Evolutionary conservation across 2,113 vertebrate species (phyloP).

Genomic region (Crotalus tigris): DNA sequence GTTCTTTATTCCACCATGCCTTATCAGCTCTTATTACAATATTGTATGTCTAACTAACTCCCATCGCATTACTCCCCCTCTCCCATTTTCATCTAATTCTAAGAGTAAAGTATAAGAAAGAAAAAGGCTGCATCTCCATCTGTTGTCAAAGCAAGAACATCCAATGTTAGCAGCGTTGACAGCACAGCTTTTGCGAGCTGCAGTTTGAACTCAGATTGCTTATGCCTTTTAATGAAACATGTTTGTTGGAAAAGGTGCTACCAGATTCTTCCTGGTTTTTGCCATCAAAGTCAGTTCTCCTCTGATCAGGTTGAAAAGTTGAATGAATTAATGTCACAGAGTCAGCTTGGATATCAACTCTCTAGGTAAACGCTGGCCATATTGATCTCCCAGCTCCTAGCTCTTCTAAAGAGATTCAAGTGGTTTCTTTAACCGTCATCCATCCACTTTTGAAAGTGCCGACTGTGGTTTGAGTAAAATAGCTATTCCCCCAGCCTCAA

Average conservation of each 20-base stretch:
- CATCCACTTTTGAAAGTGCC: background rate
- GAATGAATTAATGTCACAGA: background rate
- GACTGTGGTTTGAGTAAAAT: too few relatives aligned
- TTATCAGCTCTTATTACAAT: too few relatives aligned
- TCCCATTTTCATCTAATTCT: too few relatives aligned
- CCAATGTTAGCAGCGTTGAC: too few relatives aligned
- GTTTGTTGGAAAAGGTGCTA: background rate
- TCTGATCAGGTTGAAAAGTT: background rate
- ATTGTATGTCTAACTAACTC: too few relatives aligned
- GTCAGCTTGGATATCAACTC: background rate
- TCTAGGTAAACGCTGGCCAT: background rate
- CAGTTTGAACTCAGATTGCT: background rate
- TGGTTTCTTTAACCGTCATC: background rate
- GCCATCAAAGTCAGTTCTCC: background rate
- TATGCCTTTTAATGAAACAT: background rate
- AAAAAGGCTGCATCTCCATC: too few relatives aligned
- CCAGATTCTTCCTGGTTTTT: background rate
- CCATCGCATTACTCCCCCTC: too few relatives aligned
- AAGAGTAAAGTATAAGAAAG: too few relatives aligned
- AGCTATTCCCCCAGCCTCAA: too few relatives aligned
- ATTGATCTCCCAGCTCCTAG: background rate
- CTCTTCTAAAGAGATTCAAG: background rate
- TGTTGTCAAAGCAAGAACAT: too few relatives aligned
- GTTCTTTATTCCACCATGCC: too few relatives aligned
- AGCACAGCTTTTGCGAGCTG: background rate